Conservation (phyloP, 35 echinoderm and acorn worm species). For the Diadema setosum region DNA sequence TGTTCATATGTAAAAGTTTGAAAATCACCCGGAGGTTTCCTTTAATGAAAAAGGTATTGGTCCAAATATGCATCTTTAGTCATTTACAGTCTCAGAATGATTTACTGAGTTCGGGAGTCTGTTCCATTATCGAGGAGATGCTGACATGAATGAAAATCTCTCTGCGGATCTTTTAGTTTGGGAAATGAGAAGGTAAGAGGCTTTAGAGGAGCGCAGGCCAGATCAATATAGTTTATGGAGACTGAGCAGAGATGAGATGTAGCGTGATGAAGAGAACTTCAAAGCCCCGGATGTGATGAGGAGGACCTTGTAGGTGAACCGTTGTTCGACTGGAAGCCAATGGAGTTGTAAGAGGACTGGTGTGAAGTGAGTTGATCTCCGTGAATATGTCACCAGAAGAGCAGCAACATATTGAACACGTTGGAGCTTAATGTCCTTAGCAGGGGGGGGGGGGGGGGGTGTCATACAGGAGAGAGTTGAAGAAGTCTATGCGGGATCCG, state of each 20-base stretch:
- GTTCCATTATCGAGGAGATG: too few species aligned
- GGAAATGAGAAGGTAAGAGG: neutral
- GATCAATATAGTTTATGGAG: neutral
- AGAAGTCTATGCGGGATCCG: slow-evolving; percentile 25
- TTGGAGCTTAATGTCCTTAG: neutral
- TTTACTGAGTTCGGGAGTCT: too few species aligned
- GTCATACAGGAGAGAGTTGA: slow-evolving; percentile 17
- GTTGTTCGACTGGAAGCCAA: neutral
- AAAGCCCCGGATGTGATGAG: neutral
- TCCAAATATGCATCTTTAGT: too few species aligned
- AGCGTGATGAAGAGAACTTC: neutral
- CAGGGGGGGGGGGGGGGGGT: neutral
- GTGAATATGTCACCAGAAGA: neutral
- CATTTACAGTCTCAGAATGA: too few species aligned
- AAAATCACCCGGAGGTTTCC: too few species aligned
- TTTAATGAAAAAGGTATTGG: too few species aligned
- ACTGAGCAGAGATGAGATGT: neutral
- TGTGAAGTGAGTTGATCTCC: neutral
- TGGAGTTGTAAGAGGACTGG: neutral
- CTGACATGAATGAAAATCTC: too few species aligned
- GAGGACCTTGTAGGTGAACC: neutral
- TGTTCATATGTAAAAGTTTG: too few species aligned
- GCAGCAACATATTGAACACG: slow-evolving; percentile 3
- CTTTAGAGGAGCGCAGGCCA: neutral
- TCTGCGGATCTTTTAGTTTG: too few species aligned